These are phyloP conservation scores for Mellilla xanthometata DNA, from an alignment of 2,888 invertebrate genomes.

Conservation along the genomic window DNA sequence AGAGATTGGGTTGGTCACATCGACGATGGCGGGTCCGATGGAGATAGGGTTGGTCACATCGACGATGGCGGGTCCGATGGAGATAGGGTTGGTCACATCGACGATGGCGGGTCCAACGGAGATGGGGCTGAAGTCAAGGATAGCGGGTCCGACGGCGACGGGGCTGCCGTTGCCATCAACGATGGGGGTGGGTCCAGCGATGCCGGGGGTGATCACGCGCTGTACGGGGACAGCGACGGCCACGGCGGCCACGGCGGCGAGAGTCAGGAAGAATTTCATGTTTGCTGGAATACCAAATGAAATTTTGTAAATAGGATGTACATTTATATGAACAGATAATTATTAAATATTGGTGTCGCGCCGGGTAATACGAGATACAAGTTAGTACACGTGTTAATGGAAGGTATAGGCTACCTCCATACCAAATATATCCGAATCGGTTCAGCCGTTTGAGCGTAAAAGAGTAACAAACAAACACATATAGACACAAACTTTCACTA, in stretches of 20 bases:
- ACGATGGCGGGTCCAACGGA: constrained; percentile 29
- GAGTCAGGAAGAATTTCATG: constrained; percentile 27
- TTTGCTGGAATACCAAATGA: constrained; percentile 16
- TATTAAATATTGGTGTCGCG: too few species aligned
- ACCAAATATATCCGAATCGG: too few species aligned
- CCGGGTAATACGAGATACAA: too few species aligned
- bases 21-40: constrained; percentile 22
- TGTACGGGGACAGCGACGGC: constrained; percentile 27
- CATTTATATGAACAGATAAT: too few species aligned
- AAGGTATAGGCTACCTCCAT: too few species aligned
- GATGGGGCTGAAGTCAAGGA: constrained; percentile 28
- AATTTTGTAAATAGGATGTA: too few species aligned
- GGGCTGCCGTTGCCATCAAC: constrained; percentile 16
- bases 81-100: constrained; percentile 25
- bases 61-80: constrained; percentile 29
- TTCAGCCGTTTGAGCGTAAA: too few species aligned
- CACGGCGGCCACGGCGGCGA: constrained; percentile 30
- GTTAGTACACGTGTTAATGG: too few species aligned
- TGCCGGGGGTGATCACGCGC: constrained; percentile 26
- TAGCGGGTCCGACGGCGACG: constrained; percentile 30
- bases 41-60: constrained; percentile 24
- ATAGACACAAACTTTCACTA: too few species aligned
- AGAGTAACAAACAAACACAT: too few species aligned
- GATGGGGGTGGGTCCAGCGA: constrained; percentile 27
- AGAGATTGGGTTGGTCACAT: constrained; percentile 21